Conservation (phyloP, 1,140 invertebrate species). For the Habropoda laboriosa region DNA sequence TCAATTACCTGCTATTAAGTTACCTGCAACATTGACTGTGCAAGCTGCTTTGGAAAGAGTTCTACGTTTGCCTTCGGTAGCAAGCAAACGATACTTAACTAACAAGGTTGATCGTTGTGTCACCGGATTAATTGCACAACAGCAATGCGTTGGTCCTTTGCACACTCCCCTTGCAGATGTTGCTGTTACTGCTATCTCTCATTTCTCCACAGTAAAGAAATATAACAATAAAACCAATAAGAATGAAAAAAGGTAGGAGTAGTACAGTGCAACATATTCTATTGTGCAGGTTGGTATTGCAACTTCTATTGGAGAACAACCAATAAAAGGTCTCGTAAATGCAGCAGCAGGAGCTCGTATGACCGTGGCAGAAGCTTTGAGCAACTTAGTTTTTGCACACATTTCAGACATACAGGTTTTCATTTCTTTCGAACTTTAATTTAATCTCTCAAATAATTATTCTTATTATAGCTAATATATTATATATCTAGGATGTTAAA, state of each 20-base stretch:
- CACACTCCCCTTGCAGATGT: conserved; percentile 98
- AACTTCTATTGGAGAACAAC: conserved; percentile 97
- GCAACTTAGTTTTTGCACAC: conserved; percentile 97
- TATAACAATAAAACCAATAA: background rate
- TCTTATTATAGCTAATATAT: background rate
- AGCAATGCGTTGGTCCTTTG: conserved; percentile 98
- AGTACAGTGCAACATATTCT: conserved; percentile 8
- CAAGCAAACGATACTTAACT: conserved; percentile 97
- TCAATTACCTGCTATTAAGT: conserved; percentile 77
- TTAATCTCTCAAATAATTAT: background rate
- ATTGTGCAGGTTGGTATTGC: conserved; percentile 89
- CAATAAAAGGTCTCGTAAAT: conserved; percentile 94
- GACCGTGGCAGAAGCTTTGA: conserved; percentile 96
- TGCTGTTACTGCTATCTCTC: conserved; percentile 94
- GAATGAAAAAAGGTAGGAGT: background rate
- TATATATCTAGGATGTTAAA: conserved; percentile 89
- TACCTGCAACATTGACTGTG: conserved; percentile 84
- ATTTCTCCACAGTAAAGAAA: conserved; percentile 83
- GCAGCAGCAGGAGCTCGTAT: conserved; percentile 93
- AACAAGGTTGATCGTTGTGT: conserved; percentile 98
- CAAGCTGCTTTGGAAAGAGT: conserved; percentile 90
- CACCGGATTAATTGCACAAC: conserved; percentile 96
- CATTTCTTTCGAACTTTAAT: conserved; percentile 7
- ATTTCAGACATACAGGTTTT: conserved; percentile 88
- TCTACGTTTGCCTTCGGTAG: conserved; percentile 93